phyloP scores from a whole-genome alignment of 2,888 invertebrate genomes.

The Eutolmus rufibarbis region DNA sequence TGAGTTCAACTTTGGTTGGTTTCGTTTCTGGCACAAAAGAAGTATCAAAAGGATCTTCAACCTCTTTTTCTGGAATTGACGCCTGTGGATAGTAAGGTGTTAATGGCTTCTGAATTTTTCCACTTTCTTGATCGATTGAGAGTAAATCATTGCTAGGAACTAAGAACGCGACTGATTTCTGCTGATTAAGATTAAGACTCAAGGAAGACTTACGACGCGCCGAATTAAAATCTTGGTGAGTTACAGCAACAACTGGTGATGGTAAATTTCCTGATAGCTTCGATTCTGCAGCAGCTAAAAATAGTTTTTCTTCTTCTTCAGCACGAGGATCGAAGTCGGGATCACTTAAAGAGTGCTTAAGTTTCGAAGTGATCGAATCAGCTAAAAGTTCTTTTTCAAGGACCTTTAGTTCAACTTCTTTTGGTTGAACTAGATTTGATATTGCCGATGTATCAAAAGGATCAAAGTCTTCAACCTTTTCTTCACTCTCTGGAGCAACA shows the following conservation, averaged over 20 bases:
- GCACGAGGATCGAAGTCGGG: conserved; percentile 85
- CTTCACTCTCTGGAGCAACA: conserved; percentile 59
- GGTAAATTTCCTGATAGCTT: conserved; percentile 42
- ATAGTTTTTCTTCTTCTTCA: conserved; percentile 58
- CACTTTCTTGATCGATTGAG: conserved; percentile 66
- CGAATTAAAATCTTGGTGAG: conserved; percentile 52
- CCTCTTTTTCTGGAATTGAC: conserved; percentile 63
- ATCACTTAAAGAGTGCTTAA: conserved; percentile 70
- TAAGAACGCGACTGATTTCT: conserved; percentile 69
- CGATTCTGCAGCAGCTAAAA: conserved; percentile 39
- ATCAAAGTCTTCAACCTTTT: conserved; percentile 69
- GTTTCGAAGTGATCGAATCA: conserved; percentile 58
- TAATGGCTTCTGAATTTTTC: conserved; percentile 73
- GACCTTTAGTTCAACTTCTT: conserved; percentile 79
- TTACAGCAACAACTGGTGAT: conserved; percentile 34
- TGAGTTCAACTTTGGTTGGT: conserved; percentile 80
- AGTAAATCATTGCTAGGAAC: conserved; percentile 70
- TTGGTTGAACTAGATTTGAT: conserved; percentile 75
- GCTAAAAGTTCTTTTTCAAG: conserved; percentile 79
- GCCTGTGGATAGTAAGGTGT: conserved; percentile 79
- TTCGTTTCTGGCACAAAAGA: conserved; percentile 78
- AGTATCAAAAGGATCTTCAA: conserved; percentile 85
- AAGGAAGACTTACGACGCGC: conserved; percentile 69
- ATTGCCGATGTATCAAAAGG: conserved; percentile 88
- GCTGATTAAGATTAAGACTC: conserved; percentile 66